These are phyloP conservation scores for Amphiprion clarkii DNA, from an alignment of 2,797 vertebrate genomes.

Conservation along the genomic window DNA sequence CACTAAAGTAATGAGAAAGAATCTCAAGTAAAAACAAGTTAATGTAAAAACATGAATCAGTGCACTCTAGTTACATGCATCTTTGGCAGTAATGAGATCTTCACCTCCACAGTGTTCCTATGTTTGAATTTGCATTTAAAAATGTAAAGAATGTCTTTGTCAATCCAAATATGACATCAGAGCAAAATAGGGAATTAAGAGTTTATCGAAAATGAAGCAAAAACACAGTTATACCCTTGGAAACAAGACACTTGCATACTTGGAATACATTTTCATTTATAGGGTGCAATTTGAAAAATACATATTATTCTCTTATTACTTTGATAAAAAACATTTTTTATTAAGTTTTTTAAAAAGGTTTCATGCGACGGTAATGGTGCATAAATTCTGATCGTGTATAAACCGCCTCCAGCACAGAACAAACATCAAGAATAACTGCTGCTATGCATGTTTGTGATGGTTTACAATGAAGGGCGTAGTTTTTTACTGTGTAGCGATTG, in stretches of 20 bases:
- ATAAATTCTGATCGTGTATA: conserved; percentile 1
- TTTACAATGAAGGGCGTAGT: conserved; percentile 41
- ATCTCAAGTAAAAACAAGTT: neutral
- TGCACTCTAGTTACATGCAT: neutral
- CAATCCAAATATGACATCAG: conserved; percentile 8
- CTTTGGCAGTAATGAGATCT: neutral
- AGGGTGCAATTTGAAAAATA: conserved; percentile 4
- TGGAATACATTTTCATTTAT: neutral
- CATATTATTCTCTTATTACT: neutral
- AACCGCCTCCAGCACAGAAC: conserved; percentile 40
- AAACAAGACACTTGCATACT: neutral
- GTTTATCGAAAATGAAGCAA: neutral
- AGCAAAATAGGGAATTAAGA: neutral
- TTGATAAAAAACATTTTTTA: neutral
- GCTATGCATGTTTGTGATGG: conserved; percentile 18
- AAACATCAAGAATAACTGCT: conserved; percentile 24
- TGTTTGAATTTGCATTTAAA: neutral
- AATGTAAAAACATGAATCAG: neutral
- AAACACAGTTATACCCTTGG: neutral
- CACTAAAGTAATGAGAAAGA: neutral
- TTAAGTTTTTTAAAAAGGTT: neutral
- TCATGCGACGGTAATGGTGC: conserved; percentile 16
- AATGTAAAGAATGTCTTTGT: neutral
- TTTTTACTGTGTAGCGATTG: conserved; percentile 24
- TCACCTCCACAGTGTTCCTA: too few relatives aligned